These are phyloP conservation scores for Camptogramma bilineatum DNA, from an alignment of 2,888 invertebrate species.

Conservation along the genomic window DNA sequence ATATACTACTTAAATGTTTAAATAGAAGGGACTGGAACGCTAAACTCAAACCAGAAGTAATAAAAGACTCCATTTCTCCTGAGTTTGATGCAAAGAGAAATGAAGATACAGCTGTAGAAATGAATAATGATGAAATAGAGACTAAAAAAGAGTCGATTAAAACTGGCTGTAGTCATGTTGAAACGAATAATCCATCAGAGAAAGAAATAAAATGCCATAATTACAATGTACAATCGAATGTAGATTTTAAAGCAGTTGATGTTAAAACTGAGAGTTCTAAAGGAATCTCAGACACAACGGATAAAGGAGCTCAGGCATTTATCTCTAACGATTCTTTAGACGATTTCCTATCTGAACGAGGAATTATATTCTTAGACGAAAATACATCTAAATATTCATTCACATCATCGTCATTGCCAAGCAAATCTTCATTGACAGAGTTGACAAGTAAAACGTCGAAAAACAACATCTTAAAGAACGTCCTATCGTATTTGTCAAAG, in stretches of 20 bases:
- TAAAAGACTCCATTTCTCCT: conserved; percentile 2
- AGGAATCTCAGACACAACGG: conserved; percentile 54
- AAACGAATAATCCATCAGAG: conserved; percentile 54
- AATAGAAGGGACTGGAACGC: conserved; percentile 71
- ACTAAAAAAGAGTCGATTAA: conserved; percentile 9
- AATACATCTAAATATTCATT: conserved; percentile 66
- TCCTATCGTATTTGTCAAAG: conserved; percentile 60
- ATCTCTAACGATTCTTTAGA: conserved; percentile 76
- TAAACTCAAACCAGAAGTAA: conserved; percentile 55
- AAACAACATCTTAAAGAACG: conserved; percentile 63
- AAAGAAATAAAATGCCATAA: conserved; percentile 64
- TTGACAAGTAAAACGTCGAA: conserved; percentile 70
- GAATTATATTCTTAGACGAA: conserved; percentile 61
- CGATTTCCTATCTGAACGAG: conserved; percentile 69
- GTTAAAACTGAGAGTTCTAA: background rate
- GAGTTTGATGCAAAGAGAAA: background rate
- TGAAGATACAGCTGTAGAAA: background rate
- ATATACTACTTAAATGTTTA: conserved; percentile 74
- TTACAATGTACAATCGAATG: conserved; percentile 51
- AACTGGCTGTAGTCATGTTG: background rate
- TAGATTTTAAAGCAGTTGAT: conserved; percentile 19
- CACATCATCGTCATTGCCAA: conserved; percentile 50
- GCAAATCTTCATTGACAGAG: conserved; percentile 40
- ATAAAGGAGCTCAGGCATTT: conserved; percentile 66
- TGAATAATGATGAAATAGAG: conserved; percentile 1